Conservation (phyloP, 2,113 vertebrate species). For the Fregata magnificens region DNA sequence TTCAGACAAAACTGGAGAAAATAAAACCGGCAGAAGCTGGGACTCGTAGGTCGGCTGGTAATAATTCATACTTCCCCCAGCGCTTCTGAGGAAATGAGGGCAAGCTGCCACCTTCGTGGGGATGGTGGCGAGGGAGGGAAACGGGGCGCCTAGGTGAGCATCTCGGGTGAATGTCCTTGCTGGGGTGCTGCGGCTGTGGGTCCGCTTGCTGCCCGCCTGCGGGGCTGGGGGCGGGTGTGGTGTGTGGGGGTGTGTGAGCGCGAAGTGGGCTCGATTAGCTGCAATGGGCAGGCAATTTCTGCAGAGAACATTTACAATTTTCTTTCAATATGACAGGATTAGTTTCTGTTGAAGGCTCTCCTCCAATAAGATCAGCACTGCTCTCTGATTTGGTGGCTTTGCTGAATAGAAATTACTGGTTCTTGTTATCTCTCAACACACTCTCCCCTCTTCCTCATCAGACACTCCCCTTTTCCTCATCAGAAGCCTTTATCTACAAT, state of each 20-base stretch:
- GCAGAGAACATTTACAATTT: slow-evolving; percentile 72
- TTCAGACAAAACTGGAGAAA: not conserved
- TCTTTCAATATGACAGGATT: slow-evolving; percentile 72
- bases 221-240: not conserved
- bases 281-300: slow-evolving; percentile 71
- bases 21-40: not conserved
- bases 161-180: not conserved
- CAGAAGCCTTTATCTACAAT: slow-evolving; percentile 56
- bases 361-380: slow-evolving; percentile 75
- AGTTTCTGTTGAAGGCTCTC: slow-evolving; percentile 64
- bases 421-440: slow-evolving; percentile 59
- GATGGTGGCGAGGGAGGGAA: not conserved
- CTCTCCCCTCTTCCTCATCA: slow-evolving; percentile 23
- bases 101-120: not conserved
- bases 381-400: slow-evolving; percentile 75
- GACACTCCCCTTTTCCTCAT: slow-evolving; percentile 29
- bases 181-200: not conserved
- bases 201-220: not conserved
- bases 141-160: not conserved
- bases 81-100: not conserved
- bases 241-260: not conserved
- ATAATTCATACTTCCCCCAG: not conserved
- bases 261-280: slow-evolving; percentile 59
- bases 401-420: slow-evolving; percentile 72
- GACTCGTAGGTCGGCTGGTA: not conserved